Evolutionary conservation across 2,888 invertebrate genomes (phyloP), one percentile per base, ranked within the genome.

Genomic region (Syritta pipiens): DNA sequence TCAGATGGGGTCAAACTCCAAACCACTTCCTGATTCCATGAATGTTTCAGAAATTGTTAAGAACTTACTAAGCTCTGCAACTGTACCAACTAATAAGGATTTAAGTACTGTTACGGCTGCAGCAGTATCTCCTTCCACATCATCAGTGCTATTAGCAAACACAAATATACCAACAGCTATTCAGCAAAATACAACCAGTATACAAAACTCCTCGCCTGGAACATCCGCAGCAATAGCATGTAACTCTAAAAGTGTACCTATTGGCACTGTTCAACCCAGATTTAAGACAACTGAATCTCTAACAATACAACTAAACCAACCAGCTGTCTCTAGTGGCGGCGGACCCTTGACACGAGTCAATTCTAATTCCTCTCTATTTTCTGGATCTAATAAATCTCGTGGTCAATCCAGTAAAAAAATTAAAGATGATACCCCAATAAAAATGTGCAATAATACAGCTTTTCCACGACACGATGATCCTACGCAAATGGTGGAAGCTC

Each of bases 401-500:
- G 84, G 84, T 2, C 86, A 89, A 1, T 85, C 89, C 3, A 87
- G 86, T 62, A 89, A 84, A 81, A 90, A 84, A 84, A 88, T 86
- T 74, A 88, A 88, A 82, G 88, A 88, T 65, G 88, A 87, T 44
- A 85, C 86, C 2, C 88, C 88, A 1, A 87, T 89, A 6, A 88
- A 88, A 83, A 88, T 89, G 86, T 86, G 86, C 37, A 89, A 89
- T 72, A 89, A 89, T 48, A 89, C 89, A 26, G 88, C 88, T 19
- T 90, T 91, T 82, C 90, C 90, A 1, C 87, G 88, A 12, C 86
- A 87, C 51, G 88, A 88, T 65, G 88, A 89, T 83, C 88, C 90
- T 24, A 90, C 92, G 0, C 90, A 91, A 82, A 88, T 94, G 81
- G 91, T 93, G 0, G 93, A 95, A 79, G 96, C 95, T 0, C 96